These are phyloP conservation scores for Drosophila histrio DNA, from an alignment of 2,888 invertebrate species.

Conservation along the genomic window DNA sequence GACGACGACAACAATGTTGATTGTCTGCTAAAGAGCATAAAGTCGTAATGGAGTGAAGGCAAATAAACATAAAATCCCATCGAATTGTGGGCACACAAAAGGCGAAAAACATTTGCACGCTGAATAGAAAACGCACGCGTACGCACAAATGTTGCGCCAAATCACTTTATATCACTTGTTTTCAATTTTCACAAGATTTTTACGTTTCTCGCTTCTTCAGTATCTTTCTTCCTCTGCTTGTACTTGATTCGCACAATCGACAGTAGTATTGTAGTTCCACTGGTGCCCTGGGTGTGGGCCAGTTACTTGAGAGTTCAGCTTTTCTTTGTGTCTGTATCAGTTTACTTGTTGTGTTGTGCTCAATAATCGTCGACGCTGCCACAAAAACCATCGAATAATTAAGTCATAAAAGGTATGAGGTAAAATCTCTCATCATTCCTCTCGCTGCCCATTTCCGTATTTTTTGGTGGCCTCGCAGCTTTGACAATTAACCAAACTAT, in stretches of 20 bases:
- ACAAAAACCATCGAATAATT: conserved; percentile 75
- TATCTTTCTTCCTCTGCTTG: background rate
- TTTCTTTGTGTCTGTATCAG: conserved; percentile 1
- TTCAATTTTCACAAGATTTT: conserved; percentile 63
- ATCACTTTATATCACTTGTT: conserved; percentile 81
- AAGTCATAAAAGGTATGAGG: conserved; percentile 74
- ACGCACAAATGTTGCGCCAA: conserved; percentile 74
- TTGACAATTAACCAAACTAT: conserved; percentile 78
- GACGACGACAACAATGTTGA: conserved; percentile 62
- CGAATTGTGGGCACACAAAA: conserved; percentile 75
- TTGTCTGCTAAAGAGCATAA: conserved; percentile 80
- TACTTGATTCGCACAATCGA: background rate
- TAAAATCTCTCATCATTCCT: background rate
- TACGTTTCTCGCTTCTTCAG: conserved; percentile 7
- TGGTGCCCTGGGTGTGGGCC: too few species aligned
- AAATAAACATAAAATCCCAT: conserved; percentile 78
- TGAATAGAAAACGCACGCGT: conserved; percentile 68
- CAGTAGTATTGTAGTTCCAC: background rate
- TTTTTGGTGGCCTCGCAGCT: conserved; percentile 54
- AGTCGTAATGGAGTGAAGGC: conserved; percentile 78
- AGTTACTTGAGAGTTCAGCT: conserved; percentile 7
- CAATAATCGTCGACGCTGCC: conserved; percentile 54
- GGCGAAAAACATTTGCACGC: conserved; percentile 38
- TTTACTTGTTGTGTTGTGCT: conserved; percentile 26
- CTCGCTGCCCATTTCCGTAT: background rate